Base-by-base conservation (phyloP, 1,140 invertebrate genomes). In the Episyrphus balteatus region DNA sequence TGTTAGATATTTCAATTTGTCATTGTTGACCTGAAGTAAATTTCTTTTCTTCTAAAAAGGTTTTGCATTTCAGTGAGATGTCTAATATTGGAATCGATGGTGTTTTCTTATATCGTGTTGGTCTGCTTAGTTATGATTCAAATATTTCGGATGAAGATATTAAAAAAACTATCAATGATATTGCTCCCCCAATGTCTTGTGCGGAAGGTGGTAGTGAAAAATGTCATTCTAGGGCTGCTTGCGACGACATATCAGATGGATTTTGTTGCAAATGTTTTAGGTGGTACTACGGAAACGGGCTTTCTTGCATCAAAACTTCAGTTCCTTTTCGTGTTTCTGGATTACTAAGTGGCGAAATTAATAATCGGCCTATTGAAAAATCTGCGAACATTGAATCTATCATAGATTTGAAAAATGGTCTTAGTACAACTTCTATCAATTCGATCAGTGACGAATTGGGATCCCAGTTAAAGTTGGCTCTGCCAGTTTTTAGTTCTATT, bases 381-480 rank as follows among this genome's bases (percentile, higher is more conserved):
- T 77, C 86, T 32, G 76, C 86, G n/a, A 85, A 92, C 62, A 72
- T 96, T 42, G 92, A 97, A 70, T 86, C 89, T 1, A 98, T 95
- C 64, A 82, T 97, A 1, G 84, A 93, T 3, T 86, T 88, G 5
- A 74, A 77, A 12, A 92, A 97, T 61, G 90, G 88, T 5, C 74
- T 92, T 48, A 83, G 84, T 2, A 97, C 96, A 61, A 95, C 90
- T 1, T 92, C 92, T 9, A 73, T 97, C 15, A 90, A 89, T 2
- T 80, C 82, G 44, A 73, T 92, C 3, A 82, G 82, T 1, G 66
- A 76, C 12, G 68, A 73, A 15, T 72, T 93, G 30, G 92, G 89
- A 1, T 76, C 75, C 14, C 81, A 84, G 55, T 72, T 94, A 51
- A 88, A 92, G 62, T 75, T 86, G 15, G 70, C 94, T 0, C 80